A percentile compares a stretch with the other conserved stretches of the same genome.
Conservation (phyloP, 2,113 vertebrate species). For the Nyctibius bracteatus region DNA sequence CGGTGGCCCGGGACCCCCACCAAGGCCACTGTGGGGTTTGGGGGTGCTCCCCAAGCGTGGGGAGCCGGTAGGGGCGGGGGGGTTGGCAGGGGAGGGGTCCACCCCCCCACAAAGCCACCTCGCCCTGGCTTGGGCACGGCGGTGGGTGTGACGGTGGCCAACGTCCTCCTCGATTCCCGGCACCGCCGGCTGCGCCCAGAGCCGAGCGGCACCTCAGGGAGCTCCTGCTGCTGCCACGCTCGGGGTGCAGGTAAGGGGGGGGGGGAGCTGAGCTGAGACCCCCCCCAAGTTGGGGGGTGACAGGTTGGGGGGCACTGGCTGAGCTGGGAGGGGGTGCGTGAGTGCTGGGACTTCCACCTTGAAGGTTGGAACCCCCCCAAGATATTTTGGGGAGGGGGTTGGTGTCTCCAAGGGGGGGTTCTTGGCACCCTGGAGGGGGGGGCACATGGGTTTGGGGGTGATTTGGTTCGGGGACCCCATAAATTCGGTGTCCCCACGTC, state of each 20-base stretch:
- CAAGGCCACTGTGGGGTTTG: background rate
- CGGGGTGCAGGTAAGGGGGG: background rate
- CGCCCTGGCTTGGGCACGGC: background rate
- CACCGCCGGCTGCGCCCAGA: background rate
- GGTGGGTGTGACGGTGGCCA: background rate
- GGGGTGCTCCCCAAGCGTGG: background rate
- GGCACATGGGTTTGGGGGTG: background rate
- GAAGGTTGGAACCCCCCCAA: background rate
- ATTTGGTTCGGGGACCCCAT: background rate
- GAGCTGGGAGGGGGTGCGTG: no score
- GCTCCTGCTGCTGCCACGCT: background rate
- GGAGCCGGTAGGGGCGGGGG: background rate
- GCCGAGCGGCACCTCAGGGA: background rate
- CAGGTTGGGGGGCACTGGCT: no score
- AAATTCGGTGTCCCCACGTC: background rate
- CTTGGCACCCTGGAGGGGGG: background rate
- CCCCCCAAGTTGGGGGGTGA: background rate
- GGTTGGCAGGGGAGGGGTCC: no score
- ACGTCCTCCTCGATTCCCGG: background rate
- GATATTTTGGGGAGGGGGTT: background rate
- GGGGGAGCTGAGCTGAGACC: no score
- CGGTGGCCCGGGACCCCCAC: no score
- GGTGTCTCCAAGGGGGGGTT: no score
- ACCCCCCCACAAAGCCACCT: no score
- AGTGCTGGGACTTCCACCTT: background rate